These are phyloP conservation scores for Dryococelus australis DNA, from an alignment of 2,888 invertebrate species.

Conservation along the genomic window DNA sequence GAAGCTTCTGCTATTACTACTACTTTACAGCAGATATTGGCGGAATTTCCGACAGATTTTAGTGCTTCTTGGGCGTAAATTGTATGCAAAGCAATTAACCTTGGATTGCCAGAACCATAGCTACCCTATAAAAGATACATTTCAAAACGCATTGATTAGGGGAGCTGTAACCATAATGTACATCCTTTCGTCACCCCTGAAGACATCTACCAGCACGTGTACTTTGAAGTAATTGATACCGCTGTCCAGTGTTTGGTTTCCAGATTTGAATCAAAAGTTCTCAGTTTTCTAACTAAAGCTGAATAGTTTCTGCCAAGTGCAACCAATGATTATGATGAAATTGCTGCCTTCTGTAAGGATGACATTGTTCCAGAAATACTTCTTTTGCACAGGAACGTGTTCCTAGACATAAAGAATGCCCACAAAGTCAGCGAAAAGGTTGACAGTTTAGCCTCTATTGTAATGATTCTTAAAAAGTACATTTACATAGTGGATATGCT, in stretches of 20 bases:
- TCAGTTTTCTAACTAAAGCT: slow-evolving; percentile 16
- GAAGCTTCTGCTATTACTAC: not conserved
- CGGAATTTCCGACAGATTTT: not conserved
- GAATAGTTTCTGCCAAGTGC: slow-evolving; percentile 4
- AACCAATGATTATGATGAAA: not conserved
- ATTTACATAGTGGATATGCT: slow-evolving; percentile 1
- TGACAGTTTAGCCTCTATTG: not conserved
- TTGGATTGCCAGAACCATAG: not conserved
- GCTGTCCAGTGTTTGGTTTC: not conserved
- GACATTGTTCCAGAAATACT: not conserved
- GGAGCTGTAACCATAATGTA: not conserved
- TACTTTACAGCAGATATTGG: not conserved
- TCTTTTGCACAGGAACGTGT: not conserved
- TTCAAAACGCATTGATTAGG: not conserved
- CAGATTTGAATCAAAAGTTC: not conserved
- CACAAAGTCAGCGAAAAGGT: not conserved
- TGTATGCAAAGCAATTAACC: not conserved
- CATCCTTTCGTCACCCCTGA: not conserved
- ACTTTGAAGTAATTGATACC: slow-evolving; percentile 18
- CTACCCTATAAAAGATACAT: not conserved
- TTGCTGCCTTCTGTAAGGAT: not conserved
- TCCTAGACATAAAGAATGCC: not conserved
- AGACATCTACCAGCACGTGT: not conserved
- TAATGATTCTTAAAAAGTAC: not conserved
- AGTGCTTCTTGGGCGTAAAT: not conserved